Base-by-base conservation (phyloP, 2,888 invertebrate genomes). In the Arenicola marina region DNA sequence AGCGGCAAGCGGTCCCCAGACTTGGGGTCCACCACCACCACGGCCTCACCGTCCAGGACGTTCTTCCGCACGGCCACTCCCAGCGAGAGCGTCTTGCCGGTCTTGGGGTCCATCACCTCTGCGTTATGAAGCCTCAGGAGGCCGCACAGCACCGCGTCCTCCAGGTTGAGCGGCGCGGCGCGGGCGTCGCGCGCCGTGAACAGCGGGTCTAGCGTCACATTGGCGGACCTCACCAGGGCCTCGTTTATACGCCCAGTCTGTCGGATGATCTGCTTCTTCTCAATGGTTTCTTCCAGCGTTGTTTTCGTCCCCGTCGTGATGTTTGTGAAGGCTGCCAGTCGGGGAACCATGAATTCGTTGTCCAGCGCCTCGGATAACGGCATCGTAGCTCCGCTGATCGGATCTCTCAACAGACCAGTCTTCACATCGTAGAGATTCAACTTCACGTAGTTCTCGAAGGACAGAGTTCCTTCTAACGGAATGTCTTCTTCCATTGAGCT, bases 231-330 rank as follows among this genome's bases (percentile, higher is more conserved):
- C 79, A 78, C 58, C 63, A 61, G 67, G 45, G 4, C 58, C 61
- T 62, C 62, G 54, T 69, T 56, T 21, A 72, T 57, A 28, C 61
- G 66, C 59, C 72, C 64, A 62, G 68, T 64, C 56, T 66, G 33
- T 63, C 58, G n/a, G 69, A 67, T 62, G 71, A 76, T 60, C 66
- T 74, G 51, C 67, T 73, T 51, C 46, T 72, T 67, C 77, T 89
- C 89, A 29, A 96, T 88, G 0, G 95, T 93, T 78, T 94, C 91
- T 3, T 89, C 87, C 51, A 96, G 86, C n/a, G 90, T 90, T 48
- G 93, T 85, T 76, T 89, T 89, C 48, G 87, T 87, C 75, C 93
- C 92, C 56, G 89, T 89, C 24, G n/a, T 51, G 11, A 70, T 60
- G 56, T 72, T 66, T 15, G 44, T 32, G 11, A 71, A 21, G 7